Evolutionary conservation across 2,888 invertebrate genomes (phyloP), one percentile per base, ranked within the genome.

Genomic region (Drosophila prolongata): DNA sequence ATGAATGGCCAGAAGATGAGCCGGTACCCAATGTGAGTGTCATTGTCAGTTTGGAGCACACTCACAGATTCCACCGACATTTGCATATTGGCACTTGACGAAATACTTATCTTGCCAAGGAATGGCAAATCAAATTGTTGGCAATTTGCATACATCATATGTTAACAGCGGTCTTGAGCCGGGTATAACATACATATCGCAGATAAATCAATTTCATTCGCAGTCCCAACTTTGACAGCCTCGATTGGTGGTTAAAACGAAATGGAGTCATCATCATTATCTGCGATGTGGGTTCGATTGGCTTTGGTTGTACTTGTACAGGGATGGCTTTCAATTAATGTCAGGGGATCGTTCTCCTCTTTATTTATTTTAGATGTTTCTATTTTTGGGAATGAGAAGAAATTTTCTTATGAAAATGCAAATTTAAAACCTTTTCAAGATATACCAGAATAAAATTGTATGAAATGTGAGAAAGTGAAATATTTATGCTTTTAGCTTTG

Each of bases 101-200:
- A 46, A 59, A 61, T 62, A 65, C 62, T 66, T 66, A 64, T 70
- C 77, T 65, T 65, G 53, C 74, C 50, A 30, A 64, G 61, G 75
- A 79, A 81, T 69, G 87, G 82, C 82, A 82, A 85, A 81, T 77
- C 87, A 87, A 87, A 85, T 73, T 81, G 85, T 72, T 77, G 85
- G 82, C 82, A 79, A 84, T 81, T 81, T 87, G 85, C 87, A 81
- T 87, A 87, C 67, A 74, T 76, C 76, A 73, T 56, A 67, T 76
- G 78, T 70, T 75, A 59, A 68, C 75, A 75, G 64, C 52, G 58
- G 64, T 50, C 67, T 66, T 62, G 70, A 69, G 68, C 35, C 35
- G 59, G 72, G 72, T 71, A 42, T n/a, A n/a, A n/a, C n/a, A n/a
- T 34, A 52, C 70, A 62, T 71, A 70, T 73, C 43, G 54, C 53